Conservation (phyloP, 1,140 invertebrate species). For the Berghia stephanieae region DNA sequence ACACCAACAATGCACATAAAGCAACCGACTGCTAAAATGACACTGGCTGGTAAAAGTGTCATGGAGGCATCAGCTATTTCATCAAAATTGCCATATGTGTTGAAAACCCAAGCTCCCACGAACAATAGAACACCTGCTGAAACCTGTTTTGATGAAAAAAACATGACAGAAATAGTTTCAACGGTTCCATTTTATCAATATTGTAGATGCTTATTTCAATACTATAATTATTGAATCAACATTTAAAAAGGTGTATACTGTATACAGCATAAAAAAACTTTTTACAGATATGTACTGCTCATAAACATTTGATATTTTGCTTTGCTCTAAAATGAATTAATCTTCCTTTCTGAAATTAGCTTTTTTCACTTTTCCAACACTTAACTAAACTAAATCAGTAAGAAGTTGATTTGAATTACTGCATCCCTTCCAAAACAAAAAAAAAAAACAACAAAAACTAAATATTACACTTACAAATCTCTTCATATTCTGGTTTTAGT, state of each 20-base stretch:
- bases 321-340: no score
- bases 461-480: no score
- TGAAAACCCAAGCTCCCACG: slow-evolving; percentile 59
- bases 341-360: no score
- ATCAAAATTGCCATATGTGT: slow-evolving; percentile 59
- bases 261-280: not conserved
- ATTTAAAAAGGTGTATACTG: not conserved
- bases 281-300: not conserved
- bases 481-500: no score
- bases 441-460: no score
- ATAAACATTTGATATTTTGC: no score
- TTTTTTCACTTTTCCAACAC: no score
- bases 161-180: not conserved
- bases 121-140: slow-evolving; percentile 59
- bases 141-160: slow-evolving; percentile 38
- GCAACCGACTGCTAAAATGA: slow-evolving; percentile 79
- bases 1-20: slow-evolving; percentile 86
- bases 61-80: slow-evolving; percentile 54
- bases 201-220: no score
- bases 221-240: not conserved
- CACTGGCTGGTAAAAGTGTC: slow-evolving; percentile 59
- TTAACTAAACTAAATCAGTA: no score
- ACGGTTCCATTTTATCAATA: no score
- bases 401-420: no score
- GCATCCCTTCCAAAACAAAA: no score